A percentile compares a stretch with the other conserved stretches of the same genome.
Conservation (phyloP, 2,797 vertebrate genomes). For the Cossypha polioptera region DNA sequence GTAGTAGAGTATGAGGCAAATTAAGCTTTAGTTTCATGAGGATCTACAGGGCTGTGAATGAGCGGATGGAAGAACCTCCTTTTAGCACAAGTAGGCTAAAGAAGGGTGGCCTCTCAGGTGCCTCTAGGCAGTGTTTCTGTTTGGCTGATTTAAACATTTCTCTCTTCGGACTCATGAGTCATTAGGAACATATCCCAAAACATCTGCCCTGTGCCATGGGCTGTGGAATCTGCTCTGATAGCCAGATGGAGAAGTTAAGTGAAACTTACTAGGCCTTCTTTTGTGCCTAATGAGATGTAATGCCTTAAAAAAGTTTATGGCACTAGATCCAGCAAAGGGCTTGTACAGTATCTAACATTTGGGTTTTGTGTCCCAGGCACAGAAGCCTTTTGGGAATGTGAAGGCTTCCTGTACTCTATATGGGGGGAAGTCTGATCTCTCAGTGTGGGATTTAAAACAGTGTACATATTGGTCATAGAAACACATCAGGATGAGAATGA, state of each 20-base stretch:
- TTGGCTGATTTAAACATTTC: background rate
- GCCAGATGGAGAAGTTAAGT: background rate
- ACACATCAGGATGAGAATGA: background rate
- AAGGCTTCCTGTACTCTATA: background rate
- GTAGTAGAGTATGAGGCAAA: background rate
- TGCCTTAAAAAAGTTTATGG: background rate
- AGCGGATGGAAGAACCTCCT: background rate
- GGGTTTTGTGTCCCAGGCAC: background rate
- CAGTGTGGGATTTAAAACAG: background rate
- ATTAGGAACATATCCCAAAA: background rate
- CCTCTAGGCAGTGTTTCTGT: background rate
- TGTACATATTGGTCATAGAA: background rate
- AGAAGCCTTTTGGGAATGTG: background rate
- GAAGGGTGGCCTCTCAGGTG: background rate
- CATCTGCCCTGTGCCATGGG: background rate
- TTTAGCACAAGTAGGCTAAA: background rate
- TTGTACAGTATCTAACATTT: background rate
- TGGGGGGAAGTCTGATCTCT: background rate
- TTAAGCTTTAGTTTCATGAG: background rate
- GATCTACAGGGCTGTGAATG: background rate
- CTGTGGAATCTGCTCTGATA: background rate
- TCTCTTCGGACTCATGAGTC: background rate
- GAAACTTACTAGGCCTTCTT: background rate
- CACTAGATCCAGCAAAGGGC: background rate
- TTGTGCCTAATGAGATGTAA: background rate